A percentile compares a stretch with the other conserved stretches of the same genome.
Evolutionary conservation across 2,888 invertebrate genomes (phyloP).

Genomic region (Sphinx pinastri): DNA sequence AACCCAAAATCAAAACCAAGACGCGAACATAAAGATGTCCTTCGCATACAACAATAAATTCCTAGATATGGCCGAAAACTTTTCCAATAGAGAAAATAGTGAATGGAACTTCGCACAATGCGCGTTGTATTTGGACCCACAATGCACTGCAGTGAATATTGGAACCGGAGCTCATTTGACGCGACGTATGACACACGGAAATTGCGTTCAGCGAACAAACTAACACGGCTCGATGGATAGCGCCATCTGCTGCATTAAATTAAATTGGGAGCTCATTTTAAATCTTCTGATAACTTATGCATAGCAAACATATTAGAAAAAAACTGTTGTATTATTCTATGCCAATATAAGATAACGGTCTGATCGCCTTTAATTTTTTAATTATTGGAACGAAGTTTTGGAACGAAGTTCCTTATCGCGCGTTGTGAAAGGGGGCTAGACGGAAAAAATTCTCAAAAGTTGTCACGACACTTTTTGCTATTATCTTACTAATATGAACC

Average conservation of each 20-base stretch:
- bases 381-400: too few relatives aligned
- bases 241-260: not conserved
- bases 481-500: too few relatives aligned
- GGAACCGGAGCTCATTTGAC: conserved; percentile 26
- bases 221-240: not conserved
- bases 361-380: too few relatives aligned
- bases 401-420: too few relatives aligned
- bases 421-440: too few relatives aligned
- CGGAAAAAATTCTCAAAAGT: too few relatives aligned
- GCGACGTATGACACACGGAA: conserved; percentile 24
- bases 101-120: conserved; percentile 39
- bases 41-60: conserved; percentile 36
- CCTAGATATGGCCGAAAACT: conserved; percentile 37
- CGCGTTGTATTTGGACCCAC: conserved; percentile 35
- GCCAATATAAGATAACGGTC: too few relatives aligned
- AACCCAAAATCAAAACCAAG: not conserved
- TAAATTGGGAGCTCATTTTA: not conserved
- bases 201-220: not conserved
- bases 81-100: conserved; percentile 39
- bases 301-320: too few relatives aligned
- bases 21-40: conserved; percentile 32
- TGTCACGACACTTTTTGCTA: too few relatives aligned
- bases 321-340: too few relatives aligned
- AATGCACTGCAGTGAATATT: conserved; percentile 36
- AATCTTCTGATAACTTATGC: not conserved